Conservation (phyloP, 2,797 vertebrate species). For the Channa striata region DNA sequence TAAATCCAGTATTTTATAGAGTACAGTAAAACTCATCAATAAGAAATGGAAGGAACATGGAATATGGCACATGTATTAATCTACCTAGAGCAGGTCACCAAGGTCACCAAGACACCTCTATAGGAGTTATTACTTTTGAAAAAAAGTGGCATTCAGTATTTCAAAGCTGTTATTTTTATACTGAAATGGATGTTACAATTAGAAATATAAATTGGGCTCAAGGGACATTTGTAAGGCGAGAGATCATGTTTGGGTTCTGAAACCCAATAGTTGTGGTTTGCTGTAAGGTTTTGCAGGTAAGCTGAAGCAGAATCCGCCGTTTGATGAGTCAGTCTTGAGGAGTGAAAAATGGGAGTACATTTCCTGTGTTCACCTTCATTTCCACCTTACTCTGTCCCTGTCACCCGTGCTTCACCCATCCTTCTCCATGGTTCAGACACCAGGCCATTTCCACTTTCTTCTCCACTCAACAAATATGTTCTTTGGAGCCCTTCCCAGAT, state of each 20-base stretch:
- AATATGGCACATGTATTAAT: too few relatives aligned
- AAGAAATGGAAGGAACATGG: too few relatives aligned
- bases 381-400: conserved; percentile 61
- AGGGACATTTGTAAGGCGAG: too few relatives aligned
- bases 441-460: conserved; percentile 84
- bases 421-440: conserved; percentile 78
- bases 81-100: too few relatives aligned
- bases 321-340: conserved; percentile 45
- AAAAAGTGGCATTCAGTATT: too few relatives aligned
- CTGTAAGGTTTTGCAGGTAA: not conserved
- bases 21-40: too few relatives aligned
- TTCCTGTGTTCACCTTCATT: conserved; percentile 20
- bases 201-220: too few relatives aligned
- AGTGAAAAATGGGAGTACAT: not conserved
- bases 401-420: conserved; percentile 79
- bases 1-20: too few relatives aligned
- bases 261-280: not conserved
- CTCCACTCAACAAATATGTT: conserved; percentile 88
- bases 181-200: too few relatives aligned
- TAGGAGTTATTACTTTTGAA: too few relatives aligned
- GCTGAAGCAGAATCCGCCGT: conserved; percentile 16
- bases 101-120: too few relatives aligned
- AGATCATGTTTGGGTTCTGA: not conserved
- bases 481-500: conserved; percentile 89
- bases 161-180: too few relatives aligned